These are phyloP conservation scores for Smithornis capensis DNA, from an alignment of 2,113 vertebrate species.

Conservation along the genomic window DNA sequence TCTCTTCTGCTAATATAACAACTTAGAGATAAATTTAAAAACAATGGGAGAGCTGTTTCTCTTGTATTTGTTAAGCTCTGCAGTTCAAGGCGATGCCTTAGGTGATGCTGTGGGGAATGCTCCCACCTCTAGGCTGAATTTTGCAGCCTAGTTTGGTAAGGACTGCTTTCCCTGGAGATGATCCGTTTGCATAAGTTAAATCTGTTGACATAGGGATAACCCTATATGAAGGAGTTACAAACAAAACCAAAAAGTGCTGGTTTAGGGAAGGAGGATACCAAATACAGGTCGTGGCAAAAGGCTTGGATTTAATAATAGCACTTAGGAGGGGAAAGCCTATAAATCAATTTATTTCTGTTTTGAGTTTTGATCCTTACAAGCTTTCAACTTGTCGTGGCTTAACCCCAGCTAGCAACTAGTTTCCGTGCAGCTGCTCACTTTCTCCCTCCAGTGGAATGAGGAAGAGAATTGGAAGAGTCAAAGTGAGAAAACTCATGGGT, in stretches of 20 bases:
- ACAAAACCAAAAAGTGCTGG: not conserved
- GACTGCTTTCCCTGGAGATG: not conserved
- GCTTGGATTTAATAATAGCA: not conserved
- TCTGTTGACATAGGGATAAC: not conserved
- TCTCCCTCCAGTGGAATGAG: not conserved
- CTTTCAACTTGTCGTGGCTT: not conserved
- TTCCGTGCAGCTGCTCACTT: rapidly evolving
- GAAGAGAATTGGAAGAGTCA: not conserved
- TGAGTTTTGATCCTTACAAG: not conserved
- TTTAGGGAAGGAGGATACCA: not conserved
- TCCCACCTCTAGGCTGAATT: not conserved
- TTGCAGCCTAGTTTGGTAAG: not conserved
- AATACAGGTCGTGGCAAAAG: not conserved
- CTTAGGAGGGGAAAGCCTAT: not conserved
- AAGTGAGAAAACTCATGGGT: not conserved
- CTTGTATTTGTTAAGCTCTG: not conserved
- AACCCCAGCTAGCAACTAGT: not conserved
- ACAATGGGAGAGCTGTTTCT: not conserved
- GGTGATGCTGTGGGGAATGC: not conserved
- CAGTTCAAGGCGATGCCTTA: not conserved
- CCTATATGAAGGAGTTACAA: not conserved
- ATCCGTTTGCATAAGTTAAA: not conserved
- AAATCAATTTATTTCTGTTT: not conserved
- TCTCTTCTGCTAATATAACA: not conserved
- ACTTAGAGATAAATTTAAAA: not conserved